Percentiles rank a stretch among this genome's conserved stretches.
Evolutionary conservation across 2,113 vertebrate species (phyloP).

Genomic region (Aegotheles bennettii): DNA sequence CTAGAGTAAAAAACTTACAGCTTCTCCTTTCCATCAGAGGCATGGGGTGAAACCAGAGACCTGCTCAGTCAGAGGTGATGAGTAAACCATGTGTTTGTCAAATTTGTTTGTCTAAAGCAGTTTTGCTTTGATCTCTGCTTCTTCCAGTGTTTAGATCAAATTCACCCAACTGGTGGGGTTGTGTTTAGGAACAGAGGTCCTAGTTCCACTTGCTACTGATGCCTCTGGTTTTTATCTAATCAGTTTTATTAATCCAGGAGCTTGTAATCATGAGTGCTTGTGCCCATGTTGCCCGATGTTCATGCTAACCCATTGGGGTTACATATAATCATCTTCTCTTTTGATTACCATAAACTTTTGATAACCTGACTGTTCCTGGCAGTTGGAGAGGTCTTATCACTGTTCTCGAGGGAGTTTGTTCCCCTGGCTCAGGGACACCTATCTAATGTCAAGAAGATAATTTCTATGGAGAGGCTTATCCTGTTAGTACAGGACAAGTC

Average conservation of each 20-base stretch:
- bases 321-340: background rate
- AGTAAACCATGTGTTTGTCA: background rate
- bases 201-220: background rate
- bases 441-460: slow-evolving; percentile 6
- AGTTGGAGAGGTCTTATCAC: slow-evolving; percentile 9
- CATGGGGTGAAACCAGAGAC: background rate
- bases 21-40: background rate
- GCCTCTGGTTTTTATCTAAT: background rate
- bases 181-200: background rate
- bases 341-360: slow-evolving; percentile 18
- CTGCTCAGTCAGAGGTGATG: background rate
- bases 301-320: background rate
- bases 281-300: background rate
- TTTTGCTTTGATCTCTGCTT: background rate
- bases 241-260: background rate
- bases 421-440: background rate
- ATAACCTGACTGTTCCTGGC: background rate
- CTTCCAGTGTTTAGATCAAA: background rate
- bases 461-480: slow-evolving; percentile 38
- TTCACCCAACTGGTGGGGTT: background rate
- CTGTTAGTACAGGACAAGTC: background rate
- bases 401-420: background rate
- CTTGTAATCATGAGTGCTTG: background rate
- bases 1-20: background rate
- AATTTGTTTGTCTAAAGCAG: background rate